phyloP scores from a whole-genome alignment of 92 coral and sea anemone genomes.

The Epizoanthus ramosus region DNA sequence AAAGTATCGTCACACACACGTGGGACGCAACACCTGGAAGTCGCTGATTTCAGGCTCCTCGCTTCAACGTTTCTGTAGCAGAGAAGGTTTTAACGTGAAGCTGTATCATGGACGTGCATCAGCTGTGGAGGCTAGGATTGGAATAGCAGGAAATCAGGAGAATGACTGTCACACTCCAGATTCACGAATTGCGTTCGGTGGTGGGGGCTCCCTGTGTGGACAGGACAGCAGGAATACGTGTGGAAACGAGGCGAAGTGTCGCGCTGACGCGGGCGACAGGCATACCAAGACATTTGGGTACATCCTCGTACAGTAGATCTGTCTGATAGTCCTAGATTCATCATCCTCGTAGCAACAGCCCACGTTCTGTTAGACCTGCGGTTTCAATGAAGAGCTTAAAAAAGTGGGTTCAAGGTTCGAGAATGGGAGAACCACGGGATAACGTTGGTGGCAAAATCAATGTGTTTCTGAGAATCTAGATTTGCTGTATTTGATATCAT shows the following conservation, averaged over 20 bases:
- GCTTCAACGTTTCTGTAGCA: conserved; percentile 46
- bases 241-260: conserved; percentile 58
- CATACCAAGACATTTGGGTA: conserved; percentile 48
- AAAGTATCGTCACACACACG: conserved; percentile 29
- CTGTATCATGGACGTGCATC: background rate
- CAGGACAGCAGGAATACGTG: conserved; percentile 39
- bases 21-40: conserved; percentile 54
- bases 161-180: conserved; percentile 34
- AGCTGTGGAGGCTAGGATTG: conserved; percentile 55
- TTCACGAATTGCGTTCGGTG: conserved; percentile 56
- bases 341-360: too few species aligned
- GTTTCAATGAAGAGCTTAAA: too few species aligned
- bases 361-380: too few species aligned
- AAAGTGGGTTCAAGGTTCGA: too few species aligned
- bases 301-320: conserved; percentile 44
- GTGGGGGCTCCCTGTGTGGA: conserved; percentile 45
- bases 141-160: conserved; percentile 48
- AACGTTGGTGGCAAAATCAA: too few species aligned
- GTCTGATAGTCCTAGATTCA: too few species aligned
- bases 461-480: too few species aligned
- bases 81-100: conserved; percentile 49
- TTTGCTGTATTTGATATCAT: too few species aligned
- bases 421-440: too few species aligned
- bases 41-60: conserved; percentile 39
- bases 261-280: conserved; percentile 44